Evolutionary conservation across 2,797 vertebrate genomes (phyloP).

Genomic region (Gastrophryne carolinensis): DNA sequence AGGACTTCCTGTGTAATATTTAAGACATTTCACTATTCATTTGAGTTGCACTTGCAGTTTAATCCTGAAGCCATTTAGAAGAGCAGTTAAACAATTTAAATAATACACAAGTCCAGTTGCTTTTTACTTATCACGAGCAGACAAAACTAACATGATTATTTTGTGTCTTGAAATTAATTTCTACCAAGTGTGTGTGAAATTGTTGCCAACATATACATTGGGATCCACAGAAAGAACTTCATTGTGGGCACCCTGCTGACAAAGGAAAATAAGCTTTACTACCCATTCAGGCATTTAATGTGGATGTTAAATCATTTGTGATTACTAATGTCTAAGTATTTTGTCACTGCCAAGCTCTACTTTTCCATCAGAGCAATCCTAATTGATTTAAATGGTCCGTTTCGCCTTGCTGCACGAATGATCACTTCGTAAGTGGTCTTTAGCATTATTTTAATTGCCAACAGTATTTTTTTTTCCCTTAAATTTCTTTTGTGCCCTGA

Average conservation of each 20-base stretch:
- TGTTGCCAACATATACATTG: conserved; percentile 80
- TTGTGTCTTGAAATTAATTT: conserved; percentile 75
- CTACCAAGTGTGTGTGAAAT: conserved; percentile 82
- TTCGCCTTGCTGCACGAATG: conserved; percentile 91
- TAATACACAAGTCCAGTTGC: too few species aligned
- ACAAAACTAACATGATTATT: conserved; percentile 52
- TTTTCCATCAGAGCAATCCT: conserved; percentile 94
- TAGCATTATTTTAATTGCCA: conserved; percentile 97
- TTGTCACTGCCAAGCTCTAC: conserved; percentile 86
- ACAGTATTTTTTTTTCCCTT: conserved; percentile 79
- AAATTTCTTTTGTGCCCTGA: conserved; percentile 92
- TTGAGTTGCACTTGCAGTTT: too few species aligned
- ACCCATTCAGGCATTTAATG: conserved; percentile 86
- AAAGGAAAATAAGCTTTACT: conserved; percentile 83
- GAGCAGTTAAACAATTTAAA: too few species aligned
- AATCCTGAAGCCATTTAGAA: too few species aligned
- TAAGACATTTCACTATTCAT: too few species aligned
- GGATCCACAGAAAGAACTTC: conserved; percentile 79
- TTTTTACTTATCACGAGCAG: too few species aligned
- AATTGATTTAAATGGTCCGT: conserved; percentile 99
- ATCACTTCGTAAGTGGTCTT: conserved; percentile 98
- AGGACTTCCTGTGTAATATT: too few species aligned
- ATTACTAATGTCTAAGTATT: conserved; percentile 86
- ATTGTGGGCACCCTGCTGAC: conserved; percentile 78
- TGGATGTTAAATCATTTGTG: conserved; percentile 89